Base-by-base conservation (phyloP, 2,888 invertebrate genomes). In the Meganola albula region DNA sequence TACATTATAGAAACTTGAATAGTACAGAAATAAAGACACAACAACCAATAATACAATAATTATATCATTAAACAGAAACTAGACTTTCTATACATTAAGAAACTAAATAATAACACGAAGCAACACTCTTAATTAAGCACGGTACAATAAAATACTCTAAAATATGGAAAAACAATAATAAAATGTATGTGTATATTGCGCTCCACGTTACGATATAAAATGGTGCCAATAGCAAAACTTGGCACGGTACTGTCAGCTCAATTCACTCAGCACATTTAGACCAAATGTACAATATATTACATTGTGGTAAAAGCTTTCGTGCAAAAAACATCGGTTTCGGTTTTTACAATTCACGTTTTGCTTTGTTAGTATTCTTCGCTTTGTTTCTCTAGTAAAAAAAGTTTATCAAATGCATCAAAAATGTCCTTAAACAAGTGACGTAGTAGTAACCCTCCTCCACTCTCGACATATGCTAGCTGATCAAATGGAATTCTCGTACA, bases 321-420 rank as follows among this genome's bases (percentile, higher is more conserved):
- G 82, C 82, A 74, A 74, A 74, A 75, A 80, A 78, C 79, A 63
- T 77, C 68, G 66, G 77, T 70, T 66, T 74, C 76, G 68, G 73
- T 75, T 80, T 76, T 75, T 76, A 80, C 78, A 82, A 66, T 72
- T 74, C 77, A 77, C 76, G 68, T 74, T 61, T 66, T 71, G 69
- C 72, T 70, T 75, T 72, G 74, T 71, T 73, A 68, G 24, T 39
- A 34, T 31, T 73, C 66, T 66, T 60, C 67, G 61, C 61, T n/a
- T 66, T 76, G 80, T 74, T 83, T 75, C 44, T 70, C 83, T 84
- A 85, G 84, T 84, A 85, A 85, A 85, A 85, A 85, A 84, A 83
- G 84, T 85, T 82, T 82, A 80, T 82, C 85, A 85, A 85, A 85
- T 85, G 85, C 85, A 80, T 85, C 83, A 82, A 85, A 85, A 85